Base-by-base conservation (phyloP, 2,113 vertebrate species). In the Planiliza haematocheilus region DNA sequence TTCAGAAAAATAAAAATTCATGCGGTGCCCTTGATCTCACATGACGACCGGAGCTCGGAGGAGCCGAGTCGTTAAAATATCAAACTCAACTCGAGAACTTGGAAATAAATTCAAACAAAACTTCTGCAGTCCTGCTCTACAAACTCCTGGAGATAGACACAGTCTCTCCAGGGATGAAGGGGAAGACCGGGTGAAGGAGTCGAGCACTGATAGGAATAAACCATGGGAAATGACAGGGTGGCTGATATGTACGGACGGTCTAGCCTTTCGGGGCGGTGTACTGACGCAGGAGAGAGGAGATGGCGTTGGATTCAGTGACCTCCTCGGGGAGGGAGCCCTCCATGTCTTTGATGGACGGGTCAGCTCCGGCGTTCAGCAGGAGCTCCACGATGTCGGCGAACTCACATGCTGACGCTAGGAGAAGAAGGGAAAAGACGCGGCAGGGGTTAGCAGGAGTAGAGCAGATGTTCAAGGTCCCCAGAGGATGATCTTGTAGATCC, bases 301-400 rank as follows among this genome's bases (percentile, higher is more conserved):
- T 96, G 42, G 94, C 91, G 50, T 88, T 95, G 88, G 95, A 98
- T 49, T 96, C 96, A 0, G 98, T 98, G 81, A 96, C 98, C 90
- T 98, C 97, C 64, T 96, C 95, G 0, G 98, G 97, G 56, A 98
- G 93, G 67, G 95, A 97, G 74, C 97, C 97, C 45, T 99, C 97
- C 67, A 94, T 91, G 90, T 99, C 97, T 81, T 94, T 96, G 67
- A 98, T 95, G 1, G 84, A 87, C 1, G 97, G 95, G 92, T 99
- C 94, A 0, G 97, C 97, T 16, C 97, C 97, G 0, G 92, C 87
- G 41, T 93, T 91, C 80, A 99, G 94, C 70, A 99, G 91, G 46
- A 99, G 93, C 87, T 98, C 95, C 82, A 99, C 97, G 1, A 98
- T 95, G 65, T 98, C 97, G n/a, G 91, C 63, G 84, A 99, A 99